Evolutionary conservation across 92 coral and sea anemone species (phyloP).

Genomic region (Desmophyllum pertusum): DNA sequence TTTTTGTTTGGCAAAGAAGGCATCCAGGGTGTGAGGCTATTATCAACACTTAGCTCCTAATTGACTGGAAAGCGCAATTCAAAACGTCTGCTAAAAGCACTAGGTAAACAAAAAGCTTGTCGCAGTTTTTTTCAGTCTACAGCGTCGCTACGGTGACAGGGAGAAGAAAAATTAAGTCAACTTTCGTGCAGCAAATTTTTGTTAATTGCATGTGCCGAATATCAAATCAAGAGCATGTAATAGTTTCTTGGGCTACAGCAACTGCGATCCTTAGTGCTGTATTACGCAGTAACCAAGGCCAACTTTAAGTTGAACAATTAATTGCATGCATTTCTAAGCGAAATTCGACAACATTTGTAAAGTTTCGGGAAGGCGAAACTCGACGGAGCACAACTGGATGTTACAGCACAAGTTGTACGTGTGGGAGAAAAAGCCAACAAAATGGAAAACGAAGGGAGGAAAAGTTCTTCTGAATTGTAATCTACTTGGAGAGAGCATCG

Average conservation of each 20-base stretch:
- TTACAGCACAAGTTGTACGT: not conserved
- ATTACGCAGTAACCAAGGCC: not conserved
- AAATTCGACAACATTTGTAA: not conserved
- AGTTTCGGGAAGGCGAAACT: no score
- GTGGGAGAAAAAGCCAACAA: not conserved
- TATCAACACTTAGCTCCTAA: conserved; percentile 14
- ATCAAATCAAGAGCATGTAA: no score
- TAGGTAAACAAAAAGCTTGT: not conserved
- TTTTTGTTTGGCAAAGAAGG: conserved; percentile 14
- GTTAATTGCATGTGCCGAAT: no score
- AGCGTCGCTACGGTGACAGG: not conserved
- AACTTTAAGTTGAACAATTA: no score
- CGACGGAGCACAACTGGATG: not conserved
- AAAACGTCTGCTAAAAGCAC: not conserved
- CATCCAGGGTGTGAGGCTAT: not conserved
- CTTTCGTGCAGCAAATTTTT: no score
- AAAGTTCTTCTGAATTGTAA: not conserved
- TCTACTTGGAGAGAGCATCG: not conserved
- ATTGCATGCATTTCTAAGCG: not conserved
- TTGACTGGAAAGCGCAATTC: conserved; percentile 8
- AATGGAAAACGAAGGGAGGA: not conserved
- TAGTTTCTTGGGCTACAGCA: no score
- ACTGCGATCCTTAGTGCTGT: no score
- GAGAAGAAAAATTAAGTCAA: not conserved
- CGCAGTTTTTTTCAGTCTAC: not conserved